Conservation (phyloP, 2,113 vertebrate species). For the Lophura nycthemera region DNA sequence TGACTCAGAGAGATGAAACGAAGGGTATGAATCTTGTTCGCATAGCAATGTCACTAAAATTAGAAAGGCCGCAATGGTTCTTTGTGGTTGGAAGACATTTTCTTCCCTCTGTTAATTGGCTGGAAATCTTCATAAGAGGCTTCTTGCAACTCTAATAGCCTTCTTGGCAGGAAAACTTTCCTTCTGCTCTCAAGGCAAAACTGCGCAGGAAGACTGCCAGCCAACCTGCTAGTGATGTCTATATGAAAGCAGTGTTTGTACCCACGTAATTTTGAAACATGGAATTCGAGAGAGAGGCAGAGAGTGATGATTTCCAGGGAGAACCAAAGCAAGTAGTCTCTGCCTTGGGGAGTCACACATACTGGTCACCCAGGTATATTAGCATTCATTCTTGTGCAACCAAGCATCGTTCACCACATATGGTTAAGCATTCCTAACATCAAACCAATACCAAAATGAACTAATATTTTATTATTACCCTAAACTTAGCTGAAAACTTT, state of each 20-base stretch:
- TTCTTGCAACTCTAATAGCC: not conserved
- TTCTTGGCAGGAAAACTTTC: slow-evolving; percentile 33
- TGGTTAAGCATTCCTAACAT: not conserved
- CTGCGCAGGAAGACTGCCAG: not conserved
- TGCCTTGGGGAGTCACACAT: not conserved
- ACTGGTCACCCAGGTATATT: not conserved
- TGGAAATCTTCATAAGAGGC: slow-evolving; percentile 14
- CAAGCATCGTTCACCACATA: not conserved
- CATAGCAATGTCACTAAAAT: slow-evolving; percentile 12
- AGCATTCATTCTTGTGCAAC: not conserved
- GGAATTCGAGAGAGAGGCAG: not conserved
- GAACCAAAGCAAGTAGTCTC: not conserved
- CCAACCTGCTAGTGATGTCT: not conserved
- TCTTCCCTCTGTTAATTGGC: not conserved
- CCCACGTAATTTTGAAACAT: slow-evolving; percentile 7
- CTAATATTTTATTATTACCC: not conserved
- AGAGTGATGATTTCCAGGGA: not conserved
- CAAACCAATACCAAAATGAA: not conserved
- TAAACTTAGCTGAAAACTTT: not conserved
- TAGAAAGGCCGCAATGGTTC: slow-evolving; percentile 6
- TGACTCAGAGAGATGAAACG: slow-evolving; percentile 8
- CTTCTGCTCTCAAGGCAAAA: slow-evolving; percentile 38
- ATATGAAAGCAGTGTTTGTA: slow-evolving; percentile 6
- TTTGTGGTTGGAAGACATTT: slow-evolving; percentile 12
- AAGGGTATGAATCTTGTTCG: slow-evolving; percentile 5